Conservation (phyloP, 37 sponge, comb jelly and placozoan species). For the Beroe ovata region DNA sequence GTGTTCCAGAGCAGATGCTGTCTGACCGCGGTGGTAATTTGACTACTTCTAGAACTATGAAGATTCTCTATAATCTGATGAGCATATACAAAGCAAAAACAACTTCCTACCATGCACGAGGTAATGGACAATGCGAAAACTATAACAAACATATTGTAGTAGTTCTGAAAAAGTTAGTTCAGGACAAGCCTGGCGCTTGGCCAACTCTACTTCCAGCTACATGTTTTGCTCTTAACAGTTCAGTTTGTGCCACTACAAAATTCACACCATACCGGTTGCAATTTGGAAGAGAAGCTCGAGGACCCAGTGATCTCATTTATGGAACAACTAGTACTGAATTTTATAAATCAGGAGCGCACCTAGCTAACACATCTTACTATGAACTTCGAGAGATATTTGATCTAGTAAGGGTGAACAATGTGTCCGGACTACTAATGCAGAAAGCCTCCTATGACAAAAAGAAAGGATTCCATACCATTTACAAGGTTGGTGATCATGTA, state of each 20-base stretch:
- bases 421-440: not conserved
- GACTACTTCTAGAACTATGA: not conserved
- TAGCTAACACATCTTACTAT: not conserved
- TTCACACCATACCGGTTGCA: not conserved
- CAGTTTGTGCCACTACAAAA: not conserved
- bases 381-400: slow-evolving; percentile 15
- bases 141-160: slow-evolving; percentile 14
- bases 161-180: slow-evolving; percentile 29
- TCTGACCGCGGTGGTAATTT: slow-evolving; percentile 26
- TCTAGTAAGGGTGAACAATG: not conserved
- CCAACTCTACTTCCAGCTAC: not conserved
- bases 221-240: slow-evolving; percentile 7
- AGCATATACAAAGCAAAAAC: slow-evolving; percentile 9
- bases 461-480: slow-evolving; percentile 24
- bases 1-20: slow-evolving; percentile 5
- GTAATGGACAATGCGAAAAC: slow-evolving; percentile 25
- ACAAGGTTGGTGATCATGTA: slow-evolving; percentile 16
- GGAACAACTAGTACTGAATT: slow-evolving; percentile 27
- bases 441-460: slow-evolving; percentile 31
- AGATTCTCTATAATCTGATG: not conserved
- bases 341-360: slow-evolving; percentile 10
- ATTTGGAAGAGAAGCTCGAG: slow-evolving; percentile 7
- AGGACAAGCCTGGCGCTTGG: slow-evolving; percentile 26
- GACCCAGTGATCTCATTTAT: slow-evolving; percentile 15
- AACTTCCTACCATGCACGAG: slow-evolving; percentile 11